Base-by-base conservation (phyloP, 2,113 vertebrate species). In the Polypterus senegalus region DNA sequence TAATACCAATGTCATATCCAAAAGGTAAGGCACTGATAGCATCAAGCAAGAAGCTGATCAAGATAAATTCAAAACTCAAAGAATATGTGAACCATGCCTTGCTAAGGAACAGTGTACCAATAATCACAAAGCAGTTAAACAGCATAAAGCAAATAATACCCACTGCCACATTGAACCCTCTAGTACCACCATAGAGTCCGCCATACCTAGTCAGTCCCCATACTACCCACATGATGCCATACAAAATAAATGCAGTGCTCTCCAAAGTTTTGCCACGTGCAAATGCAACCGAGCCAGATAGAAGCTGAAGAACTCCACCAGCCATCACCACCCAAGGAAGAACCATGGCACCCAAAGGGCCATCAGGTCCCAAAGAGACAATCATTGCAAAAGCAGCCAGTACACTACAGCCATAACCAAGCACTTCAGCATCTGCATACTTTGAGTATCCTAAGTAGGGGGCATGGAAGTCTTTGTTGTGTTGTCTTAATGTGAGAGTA, bases 231-330 rank as follows among this genome's bases (percentile, higher is more conserved):
- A 90, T 84, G 57, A 88, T 48, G 2, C 89, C 84, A 5, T 92
- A 91, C 47, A 92, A 73, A 48, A 86, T 80, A 69, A 94, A 94
- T 46, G 85, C 82, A 0, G 82, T 86, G 73, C 92, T 92, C 74
- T 94, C 91, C 53, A 93, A 76, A 8, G 90, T 92, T 78, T 93
- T 92, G 53, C 91, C 92, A 7, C 87, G 74, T 48, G 92, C 78
- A 65, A 92, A 93, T 4, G 89, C 84, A 60, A 93, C 82, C 0
- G 81, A 86, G 9, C 89, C 89, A 0, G 81, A 70, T 0, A 91
- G 67, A 7, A 91, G 64, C 75, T 88, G 86, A 3, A 91, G 79
- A 3, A 78, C 48, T 5, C 90, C 91, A 1, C 90, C 92, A 1
- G 88, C 84, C n/a, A 83, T 81, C 58, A 92, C 86, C 9, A 84